Evolutionary conservation across 1,140 invertebrate genomes (phyloP), one percentile per base, ranked within the genome.

Genomic region (Fopius arisanus): DNA sequence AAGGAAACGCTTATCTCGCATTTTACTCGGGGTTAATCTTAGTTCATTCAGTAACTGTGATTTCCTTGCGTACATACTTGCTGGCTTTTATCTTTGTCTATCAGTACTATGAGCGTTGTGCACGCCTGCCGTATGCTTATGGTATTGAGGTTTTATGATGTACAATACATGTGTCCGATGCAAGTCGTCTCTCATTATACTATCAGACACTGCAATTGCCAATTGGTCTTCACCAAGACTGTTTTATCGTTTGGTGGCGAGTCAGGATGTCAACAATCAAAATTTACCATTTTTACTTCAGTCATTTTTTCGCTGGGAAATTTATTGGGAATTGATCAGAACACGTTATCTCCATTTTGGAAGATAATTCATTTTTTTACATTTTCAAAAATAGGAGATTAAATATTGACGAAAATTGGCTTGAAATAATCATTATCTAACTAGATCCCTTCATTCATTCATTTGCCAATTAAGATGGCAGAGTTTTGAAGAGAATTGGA

Each of bases 131-230:
- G 29, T 66, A 43, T 69, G 43, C 28, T 51, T 16, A 59, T 33
- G 23, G 29, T 19, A 63, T 54, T 37, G 26, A 28, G 43, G 12
- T n/a, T 59, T 59, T 33, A 54, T 31, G 26, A 7, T 16, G 40
- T 69, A 48, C 16, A 54, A 69, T 51, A 26, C 43, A 69, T 69
- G 23, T 48, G 19, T n/a, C 66, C 40, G 43, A 48, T 41, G 40
- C 40, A 48, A 33, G 40, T 78, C 71, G 79, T 83, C 78, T 72
- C 78, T 82, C 81, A 84, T 84, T 84, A 84, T 81, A 77, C 79
- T 83, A 83, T 84, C 82, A 83, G 82, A 83, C 81, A 77, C 75
- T 81, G 78, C 81, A 83, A 83, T 83, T 83, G 80, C 76, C 82
- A 83, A 83, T 83, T 83, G 80, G 70, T 71, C 70, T 33, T 59